Percentiles rank a stretch among this genome's conserved stretches.
These are phyloP conservation scores for Zhuqinia jingwanae DNA, from an alignment of 2,888 invertebrate species.

Conservation along the genomic window DNA sequence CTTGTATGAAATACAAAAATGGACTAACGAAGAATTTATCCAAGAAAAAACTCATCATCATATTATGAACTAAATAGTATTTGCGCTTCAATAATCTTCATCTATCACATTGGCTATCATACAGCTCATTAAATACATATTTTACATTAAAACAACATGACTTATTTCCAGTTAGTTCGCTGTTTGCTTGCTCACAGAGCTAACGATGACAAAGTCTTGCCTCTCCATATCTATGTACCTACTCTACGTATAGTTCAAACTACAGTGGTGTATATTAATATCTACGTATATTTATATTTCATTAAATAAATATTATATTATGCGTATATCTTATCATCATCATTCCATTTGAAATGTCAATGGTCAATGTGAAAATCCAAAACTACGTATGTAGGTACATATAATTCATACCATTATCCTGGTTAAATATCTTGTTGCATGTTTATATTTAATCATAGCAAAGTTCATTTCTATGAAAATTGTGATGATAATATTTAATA, in stretches of 20 bases:
- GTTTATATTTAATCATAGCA: too few species aligned
- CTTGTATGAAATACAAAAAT: not conserved
- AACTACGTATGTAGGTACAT: not conserved
- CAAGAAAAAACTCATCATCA: not conserved
- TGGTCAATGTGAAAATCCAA: conserved; percentile 1
- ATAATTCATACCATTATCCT: not conserved
- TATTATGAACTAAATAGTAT: not conserved
- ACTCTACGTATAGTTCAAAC: too few species aligned
- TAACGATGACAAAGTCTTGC: not conserved
- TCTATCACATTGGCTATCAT: not conserved
- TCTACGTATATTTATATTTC: too few species aligned
- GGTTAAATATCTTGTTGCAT: not conserved
- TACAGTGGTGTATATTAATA: too few species aligned
- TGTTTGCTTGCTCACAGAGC: not conserved
- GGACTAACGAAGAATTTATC: not conserved
- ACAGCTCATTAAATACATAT: not conserved
- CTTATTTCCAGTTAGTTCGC: not conserved
- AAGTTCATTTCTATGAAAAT: too few species aligned
- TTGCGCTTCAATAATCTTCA: not conserved
- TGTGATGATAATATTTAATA: too few species aligned
- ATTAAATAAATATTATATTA: too few species aligned
- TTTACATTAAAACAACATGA: not conserved
- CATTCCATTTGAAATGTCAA: not conserved
- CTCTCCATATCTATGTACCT: not conserved
- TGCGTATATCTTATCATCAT: too few species aligned